Percentiles rank a stretch among this genome's conserved stretches.
Evolutionary conservation across 2,888 invertebrate species (phyloP).

Genomic region (Microdon myrmicae): DNA sequence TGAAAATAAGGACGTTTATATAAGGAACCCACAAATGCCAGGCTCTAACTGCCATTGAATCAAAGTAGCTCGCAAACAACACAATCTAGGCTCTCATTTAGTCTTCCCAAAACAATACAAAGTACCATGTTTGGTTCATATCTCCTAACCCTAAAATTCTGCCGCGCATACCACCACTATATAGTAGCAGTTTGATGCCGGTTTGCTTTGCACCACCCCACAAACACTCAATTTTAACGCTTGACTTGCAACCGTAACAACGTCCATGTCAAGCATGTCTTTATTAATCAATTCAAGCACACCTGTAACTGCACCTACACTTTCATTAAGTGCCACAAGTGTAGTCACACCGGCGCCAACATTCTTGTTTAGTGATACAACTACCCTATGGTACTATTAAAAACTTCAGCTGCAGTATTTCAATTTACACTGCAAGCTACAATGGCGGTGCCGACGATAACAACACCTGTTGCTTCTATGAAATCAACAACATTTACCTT

Average conservation of each 20-base stretch:
- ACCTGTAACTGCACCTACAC: slow-evolving; percentile 8
- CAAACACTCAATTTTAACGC: slow-evolving; percentile 43
- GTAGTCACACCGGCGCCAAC: not conserved
- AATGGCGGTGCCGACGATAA: no score
- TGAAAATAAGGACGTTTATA: no score
- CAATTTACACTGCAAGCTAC: slow-evolving; percentile 13
- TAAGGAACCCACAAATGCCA: no score
- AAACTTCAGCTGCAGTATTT: not conserved
- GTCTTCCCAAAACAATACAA: no score
- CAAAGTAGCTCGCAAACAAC: slow-evolving; percentile 13
- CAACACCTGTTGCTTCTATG: no score
- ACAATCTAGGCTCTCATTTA: not conserved
- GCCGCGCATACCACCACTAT: not conserved
- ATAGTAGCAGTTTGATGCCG: not conserved
- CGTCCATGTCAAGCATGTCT: slow-evolving; percentile 9
- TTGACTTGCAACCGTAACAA: slow-evolving; percentile 3
- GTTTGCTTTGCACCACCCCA: slow-evolving; percentile 38
- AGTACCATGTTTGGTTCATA: no score
- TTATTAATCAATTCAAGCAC: slow-evolving; percentile 3
- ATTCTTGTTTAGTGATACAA: no score
- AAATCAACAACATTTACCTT: no score
- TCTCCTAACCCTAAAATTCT: no score
- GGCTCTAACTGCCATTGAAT: slow-evolving; percentile 19
- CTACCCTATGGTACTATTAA: no score
- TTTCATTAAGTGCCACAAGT: slow-evolving; percentile 54